Conservation (phyloP, 2,888 invertebrate genomes). For the Dasysyrphus tricinctus region DNA sequence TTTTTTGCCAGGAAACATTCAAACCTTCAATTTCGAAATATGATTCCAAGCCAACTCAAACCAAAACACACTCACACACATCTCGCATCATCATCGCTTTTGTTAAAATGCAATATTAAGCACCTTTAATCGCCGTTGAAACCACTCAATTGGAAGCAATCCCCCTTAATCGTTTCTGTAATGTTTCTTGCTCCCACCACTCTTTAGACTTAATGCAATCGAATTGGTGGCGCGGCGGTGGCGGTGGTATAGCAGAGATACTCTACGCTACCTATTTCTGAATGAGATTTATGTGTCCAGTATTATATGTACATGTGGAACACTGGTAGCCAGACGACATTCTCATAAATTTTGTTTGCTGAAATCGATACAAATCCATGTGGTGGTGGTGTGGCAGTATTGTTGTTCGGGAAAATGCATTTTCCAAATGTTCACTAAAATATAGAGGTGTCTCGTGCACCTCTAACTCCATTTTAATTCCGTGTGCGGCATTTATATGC, state of each 20-base stretch:
- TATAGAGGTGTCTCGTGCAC: neutral
- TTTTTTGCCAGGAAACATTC: neutral
- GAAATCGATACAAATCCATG: conserved; percentile 75
- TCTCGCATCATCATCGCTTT: conserved; percentile 22
- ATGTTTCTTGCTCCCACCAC: conserved; percentile 42
- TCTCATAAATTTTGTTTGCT: conserved; percentile 69
- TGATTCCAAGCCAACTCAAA: neutral
- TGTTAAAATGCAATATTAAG: conserved; percentile 37
- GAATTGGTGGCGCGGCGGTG: no score
- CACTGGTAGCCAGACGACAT: conserved; percentile 70
- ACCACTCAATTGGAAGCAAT: conserved; percentile 41
- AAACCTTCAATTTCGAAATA: neutral
- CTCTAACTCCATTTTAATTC: neutral
- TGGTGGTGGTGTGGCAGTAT: conserved; percentile 50
- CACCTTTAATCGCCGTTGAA: conserved; percentile 42
- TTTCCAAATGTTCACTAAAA: conserved; percentile 64
- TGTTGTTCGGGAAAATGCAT: conserved; percentile 57
- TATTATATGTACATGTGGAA: conserved; percentile 39
- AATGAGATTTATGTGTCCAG: conserved; percentile 35
- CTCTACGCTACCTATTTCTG: neutral
- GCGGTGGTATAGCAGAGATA: neutral
- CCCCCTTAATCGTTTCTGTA: conserved; percentile 30
- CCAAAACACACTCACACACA: neutral
- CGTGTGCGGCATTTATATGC: neutral
- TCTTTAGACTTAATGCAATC: conserved; percentile 17